Evolutionary conservation across 2,888 invertebrate genomes (phyloP).

Genomic region (Eugnorisma glareosa): DNA sequence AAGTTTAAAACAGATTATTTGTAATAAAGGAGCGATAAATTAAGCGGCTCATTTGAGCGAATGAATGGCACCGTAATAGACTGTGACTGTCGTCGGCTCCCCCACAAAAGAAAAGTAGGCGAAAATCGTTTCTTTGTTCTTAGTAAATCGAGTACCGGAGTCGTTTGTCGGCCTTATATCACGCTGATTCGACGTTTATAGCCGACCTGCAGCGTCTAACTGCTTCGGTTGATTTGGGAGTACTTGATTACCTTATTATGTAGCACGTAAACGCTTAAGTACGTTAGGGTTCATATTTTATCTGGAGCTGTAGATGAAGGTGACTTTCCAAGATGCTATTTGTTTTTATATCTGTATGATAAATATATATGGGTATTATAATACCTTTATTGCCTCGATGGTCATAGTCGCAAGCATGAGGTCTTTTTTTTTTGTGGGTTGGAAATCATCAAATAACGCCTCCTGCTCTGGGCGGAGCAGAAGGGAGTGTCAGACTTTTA

Average conservation of each 20-base stretch:
- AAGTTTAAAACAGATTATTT: conserved; percentile 80
- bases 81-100: conserved; percentile 83
- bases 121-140: conserved; percentile 87
- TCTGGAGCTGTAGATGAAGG: neutral
- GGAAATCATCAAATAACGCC: too few relatives aligned
- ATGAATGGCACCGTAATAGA: conserved; percentile 88
- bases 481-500: too few relatives aligned
- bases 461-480: too few relatives aligned
- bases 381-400: too few relatives aligned
- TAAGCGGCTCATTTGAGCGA: conserved; percentile 88
- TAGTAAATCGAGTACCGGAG: conserved; percentile 87
- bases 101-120: conserved; percentile 87
- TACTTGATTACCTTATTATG: conserved; percentile 71
- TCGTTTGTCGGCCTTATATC: conserved; percentile 89
- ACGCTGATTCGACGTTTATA: conserved; percentile 89
- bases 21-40: conserved; percentile 85
- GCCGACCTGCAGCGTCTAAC: conserved; percentile 79
- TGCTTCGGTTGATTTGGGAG: conserved; percentile 80
- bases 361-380: neutral
- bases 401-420: too few relatives aligned
- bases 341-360: too few relatives aligned
- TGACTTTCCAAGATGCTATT: too few relatives aligned
- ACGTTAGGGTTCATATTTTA: conserved; percentile 24
- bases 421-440: too few relatives aligned
- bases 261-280: conserved; percentile 59